Evolutionary conservation across 2,888 invertebrate species (phyloP).

Genomic region (Oligia strigilis): DNA sequence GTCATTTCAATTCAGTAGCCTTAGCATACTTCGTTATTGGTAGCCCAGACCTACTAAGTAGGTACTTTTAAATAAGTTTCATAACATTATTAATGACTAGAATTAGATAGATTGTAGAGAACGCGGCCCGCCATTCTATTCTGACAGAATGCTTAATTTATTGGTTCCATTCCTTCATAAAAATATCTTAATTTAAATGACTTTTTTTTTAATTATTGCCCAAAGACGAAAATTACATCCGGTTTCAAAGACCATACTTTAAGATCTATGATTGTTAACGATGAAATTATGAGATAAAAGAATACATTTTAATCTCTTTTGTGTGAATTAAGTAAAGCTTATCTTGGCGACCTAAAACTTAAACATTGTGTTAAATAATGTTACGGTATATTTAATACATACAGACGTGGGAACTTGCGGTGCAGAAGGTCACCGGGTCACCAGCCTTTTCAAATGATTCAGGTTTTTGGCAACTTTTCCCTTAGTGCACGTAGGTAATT

Average conservation of each 20-base stretch:
- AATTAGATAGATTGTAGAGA: conserved; percentile 24
- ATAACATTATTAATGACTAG: conserved; percentile 25
- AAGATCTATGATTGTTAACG: conserved; percentile 35
- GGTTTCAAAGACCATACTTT: conserved; percentile 33
- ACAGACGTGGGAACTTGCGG: conserved; percentile 71
- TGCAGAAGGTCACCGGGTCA: conserved; percentile 72
- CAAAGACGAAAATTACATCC: conserved; percentile 32
- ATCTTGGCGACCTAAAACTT: conserved; percentile 70
- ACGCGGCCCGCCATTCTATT: conserved; percentile 12
- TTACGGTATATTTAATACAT: conserved; percentile 70
- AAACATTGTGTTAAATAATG: conserved; percentile 74
- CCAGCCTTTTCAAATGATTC: conserved; percentile 52
- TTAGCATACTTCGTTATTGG: conserved; percentile 12
- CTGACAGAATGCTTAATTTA: conserved; percentile 38
- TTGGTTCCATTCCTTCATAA: conserved; percentile 19
- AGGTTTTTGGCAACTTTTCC: conserved; percentile 50
- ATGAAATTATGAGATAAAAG: conserved; percentile 61
- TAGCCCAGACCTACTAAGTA: background rate
- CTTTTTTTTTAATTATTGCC: conserved; percentile 41
- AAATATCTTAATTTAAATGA: conserved; percentile 12
- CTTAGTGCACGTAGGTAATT: conserved; percentile 56
- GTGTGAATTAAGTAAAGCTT: conserved; percentile 64
- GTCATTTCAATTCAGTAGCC: conserved; percentile 35
- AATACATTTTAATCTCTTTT: conserved; percentile 49
- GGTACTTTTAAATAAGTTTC: conserved; percentile 19